phyloP scores from a whole-genome alignment of 2,888 invertebrate genomes.

The Pterostichus niger region DNA sequence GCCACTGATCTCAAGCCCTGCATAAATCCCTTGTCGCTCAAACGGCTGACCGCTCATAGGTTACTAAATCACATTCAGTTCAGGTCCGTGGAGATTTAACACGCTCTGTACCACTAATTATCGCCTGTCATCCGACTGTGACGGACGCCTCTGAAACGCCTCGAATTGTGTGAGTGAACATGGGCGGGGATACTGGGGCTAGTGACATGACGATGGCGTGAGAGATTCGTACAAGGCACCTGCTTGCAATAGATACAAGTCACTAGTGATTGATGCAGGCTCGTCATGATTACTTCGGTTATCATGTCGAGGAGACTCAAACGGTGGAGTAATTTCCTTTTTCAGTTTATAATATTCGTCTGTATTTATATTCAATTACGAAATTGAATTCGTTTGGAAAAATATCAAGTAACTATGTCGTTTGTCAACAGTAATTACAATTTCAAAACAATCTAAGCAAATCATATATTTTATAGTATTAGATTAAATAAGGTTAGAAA shows the following conservation, averaged over 20 bases:
- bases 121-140: conserved; percentile 16
- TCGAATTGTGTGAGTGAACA: not conserved
- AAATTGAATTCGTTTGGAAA: no score
- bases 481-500: no score
- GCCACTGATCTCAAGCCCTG: conserved; percentile 17
- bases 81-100: conserved; percentile 6
- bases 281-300: no score
- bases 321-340: no score
- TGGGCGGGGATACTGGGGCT: not conserved
- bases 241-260: conserved; percentile 5
- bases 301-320: conserved; percentile 5
- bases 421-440: no score
- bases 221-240: conserved; percentile 1
- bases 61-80: conserved; percentile 27
- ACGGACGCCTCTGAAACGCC: conserved; percentile 26
- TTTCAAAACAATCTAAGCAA: no score
- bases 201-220: conserved; percentile 25
- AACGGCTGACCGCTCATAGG: conserved; percentile 12
- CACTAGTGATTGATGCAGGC: not conserved
- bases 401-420: no score
- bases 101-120: conserved; percentile 14
- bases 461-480: no score
- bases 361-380: no score
- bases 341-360: no score
- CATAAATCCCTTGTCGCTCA: conserved; percentile 11